Conservation (phyloP, 2,888 invertebrate genomes). For the Tiliacea citrago region DNA sequence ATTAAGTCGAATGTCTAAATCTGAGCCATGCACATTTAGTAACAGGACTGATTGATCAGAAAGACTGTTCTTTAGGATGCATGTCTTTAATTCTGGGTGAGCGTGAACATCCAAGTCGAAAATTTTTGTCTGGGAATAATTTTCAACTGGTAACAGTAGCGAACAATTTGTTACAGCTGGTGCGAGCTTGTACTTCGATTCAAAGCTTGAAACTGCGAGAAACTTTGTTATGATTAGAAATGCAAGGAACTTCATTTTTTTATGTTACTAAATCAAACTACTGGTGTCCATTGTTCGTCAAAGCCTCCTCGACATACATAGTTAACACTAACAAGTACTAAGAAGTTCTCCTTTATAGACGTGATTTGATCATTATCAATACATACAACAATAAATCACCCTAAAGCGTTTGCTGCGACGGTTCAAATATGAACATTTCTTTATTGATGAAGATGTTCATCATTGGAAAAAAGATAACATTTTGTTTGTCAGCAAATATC, state of each 20-base stretch:
- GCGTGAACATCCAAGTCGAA: conserved; percentile 36
- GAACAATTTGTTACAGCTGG: conserved; percentile 20
- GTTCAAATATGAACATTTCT: conserved; percentile 32
- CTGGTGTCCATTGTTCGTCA: neutral
- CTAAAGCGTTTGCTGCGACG: conserved; percentile 28
- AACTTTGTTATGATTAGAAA: conserved; percentile 3
- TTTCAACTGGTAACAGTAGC: conserved; percentile 28
- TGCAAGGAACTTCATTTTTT: conserved; percentile 36
- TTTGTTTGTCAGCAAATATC: conserved; percentile 27
- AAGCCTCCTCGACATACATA: neutral
- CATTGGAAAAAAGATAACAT: conserved; percentile 6
- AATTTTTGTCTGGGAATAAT: conserved; percentile 39
- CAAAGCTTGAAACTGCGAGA: conserved; percentile 22
- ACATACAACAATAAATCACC: conserved; percentile 25
- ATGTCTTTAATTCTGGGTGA: conserved; percentile 42
- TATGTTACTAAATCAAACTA: neutral
- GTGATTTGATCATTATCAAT: conserved; percentile 25
- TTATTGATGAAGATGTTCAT: conserved; percentile 28
- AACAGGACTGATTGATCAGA: conserved; percentile 29
- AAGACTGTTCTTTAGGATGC: conserved; percentile 31
- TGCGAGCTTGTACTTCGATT: neutral
- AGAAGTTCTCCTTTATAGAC: conserved; percentile 7
- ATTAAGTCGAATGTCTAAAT: conserved; percentile 13
- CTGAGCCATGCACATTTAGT: conserved; percentile 16
- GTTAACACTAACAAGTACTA: neutral